Percentiles rank a stretch among this genome's conserved stretches.
Evolutionary conservation across 2,888 invertebrate genomes (phyloP).

Genomic region (Prosopocoilus inquinatus): DNA sequence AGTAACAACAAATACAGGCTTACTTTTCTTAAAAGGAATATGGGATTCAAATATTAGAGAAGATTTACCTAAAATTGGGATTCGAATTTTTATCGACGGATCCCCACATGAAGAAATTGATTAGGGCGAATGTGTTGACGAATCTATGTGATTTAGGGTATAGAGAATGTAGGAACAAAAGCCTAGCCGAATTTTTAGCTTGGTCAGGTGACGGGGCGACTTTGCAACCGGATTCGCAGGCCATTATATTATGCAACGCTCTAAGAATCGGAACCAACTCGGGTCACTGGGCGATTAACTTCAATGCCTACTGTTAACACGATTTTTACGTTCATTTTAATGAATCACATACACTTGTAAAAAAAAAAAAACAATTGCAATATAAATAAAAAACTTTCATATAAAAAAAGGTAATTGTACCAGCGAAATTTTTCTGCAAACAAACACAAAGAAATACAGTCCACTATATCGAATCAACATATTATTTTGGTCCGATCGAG

Average conservation of each 20-base stretch:
- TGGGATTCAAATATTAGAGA: conserved; percentile 42
- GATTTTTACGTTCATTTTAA: no score
- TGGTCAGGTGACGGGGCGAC: conserved; percentile 1
- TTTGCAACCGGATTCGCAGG: conserved; percentile 30
- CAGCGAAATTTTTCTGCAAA: no score
- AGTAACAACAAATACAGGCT: no score
- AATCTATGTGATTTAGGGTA: conserved; percentile 30
- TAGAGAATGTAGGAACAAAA: conserved; percentile 22
- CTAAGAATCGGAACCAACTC: conserved; percentile 49
- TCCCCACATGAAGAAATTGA: conserved; percentile 27
- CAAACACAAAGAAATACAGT: no score
- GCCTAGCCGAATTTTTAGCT: conserved; percentile 14
- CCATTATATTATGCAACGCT: conserved; percentile 46
- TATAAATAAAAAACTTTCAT: no score
- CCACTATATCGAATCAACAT: no score
- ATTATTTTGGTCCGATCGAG: no score
- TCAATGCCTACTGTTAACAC: no score
- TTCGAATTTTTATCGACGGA: conserved; percentile 18
- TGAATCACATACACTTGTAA: no score
- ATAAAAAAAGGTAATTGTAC: no score
- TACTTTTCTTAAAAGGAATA: conserved; percentile 6
- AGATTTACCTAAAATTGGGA: conserved; percentile 50
- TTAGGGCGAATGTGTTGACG: conserved; percentile 23
- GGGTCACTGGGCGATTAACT: conserved; percentile 63
- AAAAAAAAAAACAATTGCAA: no score